Evolutionary conservation across 2,888 invertebrate genomes (phyloP).

Genomic region (Leucozona laternaria): DNA sequence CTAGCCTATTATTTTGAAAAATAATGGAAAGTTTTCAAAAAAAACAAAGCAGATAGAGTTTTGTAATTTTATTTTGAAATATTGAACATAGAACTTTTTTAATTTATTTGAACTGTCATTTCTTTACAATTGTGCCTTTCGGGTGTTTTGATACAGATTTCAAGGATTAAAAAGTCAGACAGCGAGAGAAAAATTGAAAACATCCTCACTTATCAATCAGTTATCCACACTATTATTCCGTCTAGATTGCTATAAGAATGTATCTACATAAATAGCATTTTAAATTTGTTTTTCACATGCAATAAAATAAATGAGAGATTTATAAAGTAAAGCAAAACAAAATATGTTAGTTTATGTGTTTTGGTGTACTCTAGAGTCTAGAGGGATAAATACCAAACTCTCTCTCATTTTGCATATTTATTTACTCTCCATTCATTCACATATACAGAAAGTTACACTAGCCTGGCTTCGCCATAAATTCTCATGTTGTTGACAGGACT

Average conservation of each 20-base stretch:
- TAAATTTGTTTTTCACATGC: background rate
- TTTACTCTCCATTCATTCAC: conserved; percentile 52
- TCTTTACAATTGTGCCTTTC: too few relatives aligned
- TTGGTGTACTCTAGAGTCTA: background rate
- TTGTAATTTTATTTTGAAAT: too few relatives aligned
- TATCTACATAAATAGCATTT: background rate
- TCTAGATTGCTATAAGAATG: conserved; percentile 37
- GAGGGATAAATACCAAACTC: background rate
- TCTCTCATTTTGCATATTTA: too few relatives aligned
- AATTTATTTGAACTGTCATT: too few relatives aligned
- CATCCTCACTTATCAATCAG: conserved; percentile 45
- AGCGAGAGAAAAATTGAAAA: background rate
- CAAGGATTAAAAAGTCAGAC: too few relatives aligned
- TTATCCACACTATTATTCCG: conserved; percentile 48
- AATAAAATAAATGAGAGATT: conserved; percentile 16
- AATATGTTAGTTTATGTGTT: background rate
- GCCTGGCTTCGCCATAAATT: conserved; percentile 43
- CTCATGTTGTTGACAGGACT: conserved; percentile 32
- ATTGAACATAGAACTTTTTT: too few relatives aligned
- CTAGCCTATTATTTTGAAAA: too few relatives aligned
- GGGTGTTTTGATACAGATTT: too few relatives aligned
- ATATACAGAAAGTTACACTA: conserved; percentile 45
- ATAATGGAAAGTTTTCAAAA: too few relatives aligned
- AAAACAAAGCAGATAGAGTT: too few relatives aligned
- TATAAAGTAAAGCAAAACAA: background rate